Evolutionary conservation across 2,888 invertebrate species (phyloP).

Genomic region (Nemapogon koenigi): DNA sequence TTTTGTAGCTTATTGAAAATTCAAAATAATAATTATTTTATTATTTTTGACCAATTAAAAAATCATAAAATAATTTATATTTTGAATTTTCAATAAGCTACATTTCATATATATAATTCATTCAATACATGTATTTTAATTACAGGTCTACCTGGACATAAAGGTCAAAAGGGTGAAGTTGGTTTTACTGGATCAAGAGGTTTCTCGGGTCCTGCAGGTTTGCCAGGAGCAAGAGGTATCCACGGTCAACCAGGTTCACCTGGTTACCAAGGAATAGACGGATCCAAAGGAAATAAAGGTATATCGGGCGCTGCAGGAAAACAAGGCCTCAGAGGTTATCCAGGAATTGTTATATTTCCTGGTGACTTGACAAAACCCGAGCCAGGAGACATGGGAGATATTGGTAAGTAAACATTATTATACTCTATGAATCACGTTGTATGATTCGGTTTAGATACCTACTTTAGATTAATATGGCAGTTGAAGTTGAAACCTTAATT

Average conservation of each 20-base stretch:
- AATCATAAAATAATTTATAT: no score
- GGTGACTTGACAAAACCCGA: slow-evolving; percentile 40
- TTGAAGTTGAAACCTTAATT: no score
- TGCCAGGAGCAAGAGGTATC: slow-evolving; percentile 31
- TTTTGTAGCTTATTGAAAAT: no score
- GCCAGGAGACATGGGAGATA: slow-evolving; percentile 61
- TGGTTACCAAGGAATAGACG: slow-evolving; percentile 56
- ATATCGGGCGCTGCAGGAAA: slow-evolving; percentile 43
- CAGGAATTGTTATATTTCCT: slow-evolving; percentile 59
- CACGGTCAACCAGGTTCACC: slow-evolving; percentile 28
- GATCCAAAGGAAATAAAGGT: slow-evolving; percentile 51
- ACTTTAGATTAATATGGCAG: no score
- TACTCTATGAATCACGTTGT: no score
- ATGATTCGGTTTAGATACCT: no score
- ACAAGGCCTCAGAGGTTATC: slow-evolving; percentile 62
- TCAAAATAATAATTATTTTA: no score
- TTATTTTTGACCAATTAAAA: no score
- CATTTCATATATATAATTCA: no score
- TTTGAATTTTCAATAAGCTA: no score
- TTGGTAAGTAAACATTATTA: neutral
- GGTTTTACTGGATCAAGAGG: slow-evolving; percentile 38
- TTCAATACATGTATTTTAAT: no score
- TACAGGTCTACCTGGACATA: slow-evolving; percentile 33
- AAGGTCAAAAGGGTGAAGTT: slow-evolving; percentile 38
- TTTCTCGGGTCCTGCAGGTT: slow-evolving; percentile 33